phyloP scores from a whole-genome alignment of 2,888 invertebrate genomes.

The Drosophila gaucha region DNA sequence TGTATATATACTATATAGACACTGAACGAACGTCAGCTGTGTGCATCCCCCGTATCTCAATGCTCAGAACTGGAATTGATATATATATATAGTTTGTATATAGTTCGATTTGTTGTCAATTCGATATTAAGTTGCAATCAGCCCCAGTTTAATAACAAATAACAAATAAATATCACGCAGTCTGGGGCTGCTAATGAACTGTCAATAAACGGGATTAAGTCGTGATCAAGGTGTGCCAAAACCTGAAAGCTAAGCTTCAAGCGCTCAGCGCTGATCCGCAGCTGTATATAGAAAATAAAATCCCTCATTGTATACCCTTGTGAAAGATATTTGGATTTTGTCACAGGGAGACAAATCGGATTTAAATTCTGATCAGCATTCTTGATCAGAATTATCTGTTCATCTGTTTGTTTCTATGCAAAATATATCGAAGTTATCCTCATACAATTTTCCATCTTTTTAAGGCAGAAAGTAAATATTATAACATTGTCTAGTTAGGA shows the following conservation, averaged over 20 bases:
- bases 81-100: not conserved
- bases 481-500: no score
- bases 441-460: not conserved
- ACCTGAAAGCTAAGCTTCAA: slow-evolving; percentile 44
- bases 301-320: not conserved
- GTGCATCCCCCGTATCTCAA: not conserved
- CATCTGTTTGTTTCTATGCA: not conserved
- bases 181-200: slow-evolving; percentile 66
- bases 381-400: no score
- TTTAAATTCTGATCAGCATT: not conserved
- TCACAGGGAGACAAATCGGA: not conserved
- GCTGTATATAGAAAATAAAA: slow-evolving; percentile 3
- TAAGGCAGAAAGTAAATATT: not conserved
- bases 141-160: slow-evolving; percentile 9
- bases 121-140: slow-evolving; percentile 23
- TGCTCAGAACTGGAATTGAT: not conserved
- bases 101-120: not conserved
- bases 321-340: not conserved
- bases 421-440: not conserved
- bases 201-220: slow-evolving; percentile 74
- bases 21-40: not conserved
- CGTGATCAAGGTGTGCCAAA: slow-evolving; percentile 65
- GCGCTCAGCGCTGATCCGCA: not conserved
- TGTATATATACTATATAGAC: not conserved
- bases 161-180: slow-evolving; percentile 29